Base-by-base conservation (phyloP, 2,113 vertebrate species). In the Lycaon pictus region DNA sequence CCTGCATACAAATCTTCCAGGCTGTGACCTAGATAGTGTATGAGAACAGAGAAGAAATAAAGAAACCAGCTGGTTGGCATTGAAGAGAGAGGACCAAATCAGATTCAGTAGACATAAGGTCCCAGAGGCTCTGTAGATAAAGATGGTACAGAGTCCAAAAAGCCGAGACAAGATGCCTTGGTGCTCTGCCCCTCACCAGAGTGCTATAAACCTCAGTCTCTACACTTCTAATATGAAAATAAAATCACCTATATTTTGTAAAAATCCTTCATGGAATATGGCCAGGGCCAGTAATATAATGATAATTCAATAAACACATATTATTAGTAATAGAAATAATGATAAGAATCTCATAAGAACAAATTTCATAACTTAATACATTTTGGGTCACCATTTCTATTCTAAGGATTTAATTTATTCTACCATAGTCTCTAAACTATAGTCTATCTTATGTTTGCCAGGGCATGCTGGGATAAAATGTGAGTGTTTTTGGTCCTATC, bases 121-220 rank as follows among this genome's bases (percentile, higher is more conserved):
- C 32, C 72, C 11, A 0, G 0, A 5, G 12, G 43, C 23, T 48
- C 37, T 48, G 37, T 2, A 12, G 23, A 15, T 3, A 1, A 12
- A 27, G 7, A 15, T 0, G 0, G 29, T 29, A 8, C 12, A 9
- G 37, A 65, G 58, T 13, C 62, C 37, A 27, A 4, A 16, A 51
- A n/a, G 76, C 16, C 3, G 4, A 10, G 62, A 71, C 27, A 11
- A 7, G n/a, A 15, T 1, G 16, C 8, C 13, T 0, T 19, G 35
- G 25, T 12, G 35, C 13, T 48, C 35, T 22, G 4, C 13, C 22
- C 72, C 37, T 48, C 62, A n/a, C 27, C 25, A 3, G 51, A 7
- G 8, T 0, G 2, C 48, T 9, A 10, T 27, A 8, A 11, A 69
- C 9, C 9, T 25, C 85, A 29, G 29, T 29, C 15, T 16, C 22